Percentiles rank a stretch among this genome's conserved stretches.
phyloP scores from a whole-genome alignment of 2,888 invertebrate species.

The Agrochola lychnidis region DNA sequence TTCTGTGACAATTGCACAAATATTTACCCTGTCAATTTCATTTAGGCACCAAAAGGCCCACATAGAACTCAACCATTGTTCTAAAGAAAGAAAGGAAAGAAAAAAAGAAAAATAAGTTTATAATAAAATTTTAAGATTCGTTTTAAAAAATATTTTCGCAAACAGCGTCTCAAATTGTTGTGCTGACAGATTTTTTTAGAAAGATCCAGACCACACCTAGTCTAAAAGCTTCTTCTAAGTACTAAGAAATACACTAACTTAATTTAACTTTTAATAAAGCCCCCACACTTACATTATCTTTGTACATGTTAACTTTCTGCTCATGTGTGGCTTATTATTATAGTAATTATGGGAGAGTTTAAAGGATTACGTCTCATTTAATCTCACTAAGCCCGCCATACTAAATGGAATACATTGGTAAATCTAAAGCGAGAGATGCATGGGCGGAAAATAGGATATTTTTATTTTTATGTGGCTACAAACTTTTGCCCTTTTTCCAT shows the following conservation, averaged over 20 bases:
- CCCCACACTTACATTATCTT: neutral
- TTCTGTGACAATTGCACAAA: too few relatives aligned
- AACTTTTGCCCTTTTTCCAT: too few relatives aligned
- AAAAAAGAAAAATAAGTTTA: too few relatives aligned
- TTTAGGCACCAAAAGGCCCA: too few relatives aligned
- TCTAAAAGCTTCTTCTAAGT: neutral
- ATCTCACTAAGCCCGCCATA: constrained; percentile 29
- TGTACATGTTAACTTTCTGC: constrained; percentile 13
- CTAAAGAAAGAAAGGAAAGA: too few relatives aligned
- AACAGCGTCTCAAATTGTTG: neutral
- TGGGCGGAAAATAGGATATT: neutral
- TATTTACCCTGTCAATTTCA: too few relatives aligned
- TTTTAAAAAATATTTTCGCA: neutral
- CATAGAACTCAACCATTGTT: too few relatives aligned
- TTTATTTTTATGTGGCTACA: neutral
- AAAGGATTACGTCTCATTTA: constrained; percentile 26
- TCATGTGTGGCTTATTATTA: constrained; percentile 15
- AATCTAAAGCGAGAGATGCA: constrained; percentile 17
- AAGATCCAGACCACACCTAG: neutral
- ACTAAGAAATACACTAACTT: neutral
- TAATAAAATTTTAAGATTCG: neutral
- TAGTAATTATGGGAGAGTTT: constrained; percentile 28
- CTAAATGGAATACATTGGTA: constrained; percentile 22
- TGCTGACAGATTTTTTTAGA: neutral
- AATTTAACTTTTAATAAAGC: neutral